A percentile compares a stretch with the other conserved stretches of the same genome.
Evolutionary conservation across 2,888 invertebrate species (phyloP).

Genomic region (Dexiosoma caninum): DNA sequence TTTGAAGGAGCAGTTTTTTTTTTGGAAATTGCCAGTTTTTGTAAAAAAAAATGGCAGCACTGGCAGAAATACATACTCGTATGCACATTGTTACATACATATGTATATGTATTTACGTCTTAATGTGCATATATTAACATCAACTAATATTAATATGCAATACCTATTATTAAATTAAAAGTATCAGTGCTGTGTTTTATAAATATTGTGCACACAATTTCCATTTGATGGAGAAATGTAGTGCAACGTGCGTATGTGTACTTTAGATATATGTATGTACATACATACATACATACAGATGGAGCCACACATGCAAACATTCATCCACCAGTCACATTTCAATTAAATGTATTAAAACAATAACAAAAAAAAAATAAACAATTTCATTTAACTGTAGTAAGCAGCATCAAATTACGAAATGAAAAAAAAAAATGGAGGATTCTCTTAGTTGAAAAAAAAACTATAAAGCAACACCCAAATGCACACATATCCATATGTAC

Average conservation of each 20-base stretch:
- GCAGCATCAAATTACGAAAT: slow-evolving; percentile 74
- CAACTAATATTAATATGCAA: no score
- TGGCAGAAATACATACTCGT: no score
- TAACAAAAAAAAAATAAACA: background rate
- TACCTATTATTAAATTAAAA: no score
- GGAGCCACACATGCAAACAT: background rate
- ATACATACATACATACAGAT: background rate
- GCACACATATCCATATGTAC: no score
- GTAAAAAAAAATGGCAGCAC: no score
- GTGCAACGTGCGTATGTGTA: background rate
- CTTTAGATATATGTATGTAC: background rate
- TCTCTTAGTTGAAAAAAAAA: slow-evolving; percentile 16
- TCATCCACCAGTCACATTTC: slow-evolving; percentile 44
- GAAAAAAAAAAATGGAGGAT: slow-evolving; percentile 76
- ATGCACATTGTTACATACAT: no score
- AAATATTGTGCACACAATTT: no score
- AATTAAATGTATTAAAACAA: slow-evolving; percentile 45
- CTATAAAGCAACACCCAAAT: slow-evolving; percentile 56
- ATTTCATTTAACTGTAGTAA: slow-evolving; percentile 51
- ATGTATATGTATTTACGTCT: no score
- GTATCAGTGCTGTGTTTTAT: slow-evolving; percentile 7
- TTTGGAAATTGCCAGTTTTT: no score
- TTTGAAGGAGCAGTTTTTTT: no score
- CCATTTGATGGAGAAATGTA: no score
- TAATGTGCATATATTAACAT: no score